Evolutionary conservation across 1,140 invertebrate genomes (phyloP).

Genomic region (Diprion similis): DNA sequence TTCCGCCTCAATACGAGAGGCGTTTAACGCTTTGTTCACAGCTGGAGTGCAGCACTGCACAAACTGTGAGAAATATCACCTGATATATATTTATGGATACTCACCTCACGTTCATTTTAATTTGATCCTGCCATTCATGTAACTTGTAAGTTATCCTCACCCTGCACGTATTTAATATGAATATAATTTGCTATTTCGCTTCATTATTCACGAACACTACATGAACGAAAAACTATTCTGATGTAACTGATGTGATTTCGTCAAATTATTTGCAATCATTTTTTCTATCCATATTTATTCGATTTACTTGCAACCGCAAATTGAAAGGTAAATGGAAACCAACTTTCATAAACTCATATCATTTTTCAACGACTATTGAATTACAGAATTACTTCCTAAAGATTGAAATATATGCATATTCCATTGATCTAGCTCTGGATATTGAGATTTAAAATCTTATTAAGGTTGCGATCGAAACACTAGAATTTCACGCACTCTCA

Average conservation of each 20-base stretch:
- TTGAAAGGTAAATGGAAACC: no score
- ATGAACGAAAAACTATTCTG: neutral
- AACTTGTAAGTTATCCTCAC: constrained; percentile 38
- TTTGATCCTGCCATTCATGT: constrained; percentile 46
- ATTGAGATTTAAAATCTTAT: no score
- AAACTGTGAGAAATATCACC: constrained; percentile 49
- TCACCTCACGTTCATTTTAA: constrained; percentile 41
- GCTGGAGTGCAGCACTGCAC: constrained; percentile 57
- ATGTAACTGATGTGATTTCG: no score
- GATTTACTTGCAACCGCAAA: no score
- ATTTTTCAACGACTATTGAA: neutral
- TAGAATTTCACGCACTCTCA: neutral
- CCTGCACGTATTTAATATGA: constrained; percentile 28
- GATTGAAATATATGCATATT: no score
- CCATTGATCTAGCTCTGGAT: no score
- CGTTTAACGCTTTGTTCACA: constrained; percentile 58
- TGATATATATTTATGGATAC: constrained; percentile 37
- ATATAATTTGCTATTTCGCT: constrained; percentile 6
- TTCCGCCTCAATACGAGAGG: constrained; percentile 32
- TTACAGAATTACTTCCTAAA: no score
- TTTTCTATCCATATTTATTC: no score
- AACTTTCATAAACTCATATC: neutral
- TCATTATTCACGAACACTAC: constrained; percentile 9
- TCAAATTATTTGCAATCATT: neutral
- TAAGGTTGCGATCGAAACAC: neutral